Base-by-base conservation (phyloP, 2,113 vertebrate species). In the Oceanites oceanicus region DNA sequence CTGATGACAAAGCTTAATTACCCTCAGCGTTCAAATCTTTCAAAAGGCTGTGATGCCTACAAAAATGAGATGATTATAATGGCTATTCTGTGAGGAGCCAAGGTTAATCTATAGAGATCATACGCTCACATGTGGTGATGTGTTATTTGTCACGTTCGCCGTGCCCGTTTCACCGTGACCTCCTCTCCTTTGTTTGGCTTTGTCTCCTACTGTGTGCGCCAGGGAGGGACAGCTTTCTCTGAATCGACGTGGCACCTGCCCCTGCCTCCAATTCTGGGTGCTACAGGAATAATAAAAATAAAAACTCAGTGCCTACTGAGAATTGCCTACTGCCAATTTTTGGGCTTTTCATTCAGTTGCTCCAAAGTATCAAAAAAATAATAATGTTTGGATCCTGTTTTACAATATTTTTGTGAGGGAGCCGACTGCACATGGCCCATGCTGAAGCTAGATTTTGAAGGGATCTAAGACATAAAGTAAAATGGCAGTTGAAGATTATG, bases 381-480 rank as follows among this genome's bases (percentile, higher is more conserved):
- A 14, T 2, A n/a, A 45, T 3, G 3, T 71, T 61, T 68, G 13
- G 15, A 29, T 81, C 1, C 2, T 40, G 9, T 25, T 82, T 72
- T 44, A n/a, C 22, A 26, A 1, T 20, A 13, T 55, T 70, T 94
- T 62, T 71, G 5, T 68, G 38, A 66, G 73, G 42, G 17, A 66
- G 21, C 7, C 0, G 0, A n/a, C 36, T 63, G 55, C 42, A 50
- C 6, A 0, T 38, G 30, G 30, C 22, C 18, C 9, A 1, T 34
- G n/a, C 18, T 82, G 66, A 71, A 95, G 53, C 7, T 90, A 38
- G 58, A 42, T 74, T 85, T 94, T 87, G 61, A 59, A 72, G 38
- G 11, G 13, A 38, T 55, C 34, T n/a, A 25, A 75, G 36, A 18
- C 7, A 13, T 9, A n/a, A 80, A 82, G 30, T 22, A 45, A 81